Percentiles rank a stretch among this genome's conserved stretches.
These are phyloP conservation scores for Chondrilla cf. caribensis DNA, from an alignment of 37 sponge, comb jelly and placozoan species.

Conservation along the genomic window DNA sequence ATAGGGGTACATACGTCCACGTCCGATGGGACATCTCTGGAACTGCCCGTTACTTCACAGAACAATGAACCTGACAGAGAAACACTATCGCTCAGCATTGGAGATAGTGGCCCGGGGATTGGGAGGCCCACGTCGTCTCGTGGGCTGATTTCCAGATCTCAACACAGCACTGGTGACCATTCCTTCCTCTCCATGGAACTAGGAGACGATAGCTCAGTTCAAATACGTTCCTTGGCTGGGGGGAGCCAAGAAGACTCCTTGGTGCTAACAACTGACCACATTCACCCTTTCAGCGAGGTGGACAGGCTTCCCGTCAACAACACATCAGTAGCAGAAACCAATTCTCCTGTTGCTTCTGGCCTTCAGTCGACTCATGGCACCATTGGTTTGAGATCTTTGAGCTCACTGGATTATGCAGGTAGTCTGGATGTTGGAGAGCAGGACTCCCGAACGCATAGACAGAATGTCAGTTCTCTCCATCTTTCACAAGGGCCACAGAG, in stretches of 20 bases:
- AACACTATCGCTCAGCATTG: too few species aligned
- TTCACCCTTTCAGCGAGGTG: conserved; percentile 9
- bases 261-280: conserved; percentile 4
- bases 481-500: neutral
- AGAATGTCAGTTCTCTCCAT: neutral
- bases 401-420: neutral
- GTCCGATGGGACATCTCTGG: too few species aligned
- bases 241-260: neutral
- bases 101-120: too few species aligned
- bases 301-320: neutral
- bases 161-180: neutral
- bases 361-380: neutral
- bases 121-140: too few species aligned
- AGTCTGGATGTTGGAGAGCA: too few species aligned
- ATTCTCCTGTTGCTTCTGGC: neutral
- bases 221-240: neutral
- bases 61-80: too few species aligned
- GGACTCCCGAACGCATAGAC: neutral
- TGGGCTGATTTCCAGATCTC: too few species aligned
- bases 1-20: too few species aligned
- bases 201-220: neutral
- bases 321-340: neutral
- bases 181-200: neutral
- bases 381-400: neutral
- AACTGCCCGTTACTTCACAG: too few species aligned